Evolutionary conservation across 2,888 invertebrate genomes (phyloP).

Genomic region (Leptura quadrifasciata): DNA sequence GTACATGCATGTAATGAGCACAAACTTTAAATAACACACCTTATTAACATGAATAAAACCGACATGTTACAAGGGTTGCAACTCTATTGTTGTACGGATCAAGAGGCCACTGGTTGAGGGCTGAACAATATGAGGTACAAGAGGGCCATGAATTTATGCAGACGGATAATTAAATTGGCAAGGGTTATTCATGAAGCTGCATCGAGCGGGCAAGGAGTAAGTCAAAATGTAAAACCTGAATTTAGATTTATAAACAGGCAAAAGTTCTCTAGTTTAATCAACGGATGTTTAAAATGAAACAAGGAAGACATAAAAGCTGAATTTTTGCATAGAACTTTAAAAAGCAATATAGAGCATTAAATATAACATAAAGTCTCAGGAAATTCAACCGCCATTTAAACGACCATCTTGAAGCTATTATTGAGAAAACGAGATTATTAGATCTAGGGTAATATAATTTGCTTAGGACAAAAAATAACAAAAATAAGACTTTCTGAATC

Average conservation of each 20-base stretch:
- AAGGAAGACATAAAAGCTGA: too few species aligned
- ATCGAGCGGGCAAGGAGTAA: conserved; percentile 8
- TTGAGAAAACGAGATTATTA: too few species aligned
- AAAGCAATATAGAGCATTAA: too few species aligned
- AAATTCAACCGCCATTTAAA: too few species aligned
- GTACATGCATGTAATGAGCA: conserved; percentile 23
- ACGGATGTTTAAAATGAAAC: too few species aligned
- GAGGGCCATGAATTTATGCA: conserved; percentile 52
- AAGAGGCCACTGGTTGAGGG: conserved; percentile 53
- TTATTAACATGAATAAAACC: conserved; percentile 36
- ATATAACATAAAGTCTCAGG: too few species aligned
- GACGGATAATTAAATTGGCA: conserved; percentile 51
- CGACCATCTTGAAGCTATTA: too few species aligned
- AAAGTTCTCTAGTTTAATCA: too few species aligned
- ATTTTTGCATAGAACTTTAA: too few species aligned
- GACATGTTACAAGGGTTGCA: conserved; percentile 38
- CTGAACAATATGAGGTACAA: conserved; percentile 43
- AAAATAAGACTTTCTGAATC: too few species aligned
- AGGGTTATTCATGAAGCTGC: conserved; percentile 39
- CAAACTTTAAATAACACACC: conserved; percentile 34
- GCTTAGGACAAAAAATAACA: too few species aligned
- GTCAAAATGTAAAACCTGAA: conserved; percentile 14
- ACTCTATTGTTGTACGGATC: conserved; percentile 51
- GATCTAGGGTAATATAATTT: too few species aligned
- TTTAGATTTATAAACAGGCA: background rate